Evolutionary conservation across 2,797 vertebrate genomes (phyloP).

Genomic region (Triplophysa yarkandensis): DNA sequence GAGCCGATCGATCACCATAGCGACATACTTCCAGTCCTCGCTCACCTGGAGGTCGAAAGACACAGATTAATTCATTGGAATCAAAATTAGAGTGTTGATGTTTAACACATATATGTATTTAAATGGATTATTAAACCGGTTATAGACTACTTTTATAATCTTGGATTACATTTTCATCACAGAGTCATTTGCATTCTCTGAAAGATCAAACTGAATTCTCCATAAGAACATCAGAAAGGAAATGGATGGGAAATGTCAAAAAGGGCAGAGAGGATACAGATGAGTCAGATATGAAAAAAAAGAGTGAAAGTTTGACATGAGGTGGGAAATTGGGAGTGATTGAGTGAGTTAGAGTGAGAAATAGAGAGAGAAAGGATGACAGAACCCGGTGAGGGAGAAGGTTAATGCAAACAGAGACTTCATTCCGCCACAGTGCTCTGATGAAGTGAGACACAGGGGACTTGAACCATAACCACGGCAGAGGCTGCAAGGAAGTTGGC

Average conservation of each 20-base stretch:
- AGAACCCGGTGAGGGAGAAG: constrained; percentile 47
- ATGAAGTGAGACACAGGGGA: constrained; percentile 67
- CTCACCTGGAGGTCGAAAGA: constrained; percentile 80
- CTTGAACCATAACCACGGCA: constrained; percentile 40
- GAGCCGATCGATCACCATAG: constrained; percentile 98
- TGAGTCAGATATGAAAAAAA: constrained; percentile 43
- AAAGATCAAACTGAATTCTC: too few species aligned
- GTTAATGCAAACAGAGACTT: constrained; percentile 75
- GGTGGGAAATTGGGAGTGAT: constrained; percentile 58
- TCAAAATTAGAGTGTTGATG: too few species aligned
- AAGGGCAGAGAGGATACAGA: too few species aligned
- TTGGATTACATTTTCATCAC: too few species aligned
- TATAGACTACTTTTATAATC: too few species aligned
- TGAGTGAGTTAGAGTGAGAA: constrained; percentile 3
- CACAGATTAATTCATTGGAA: too few species aligned
- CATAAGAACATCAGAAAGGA: not conserved
- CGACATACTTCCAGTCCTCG: constrained; percentile 98
- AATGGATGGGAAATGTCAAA: constrained; percentile 21
- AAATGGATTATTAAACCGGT: too few species aligned
- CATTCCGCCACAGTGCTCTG: constrained; percentile 69
- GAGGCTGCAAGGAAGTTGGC: constrained; percentile 56
- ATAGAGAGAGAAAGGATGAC: constrained; percentile 33
- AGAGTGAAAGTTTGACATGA: constrained; percentile 65
- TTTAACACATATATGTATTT: too few species aligned
- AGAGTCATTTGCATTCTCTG: too few species aligned